Evolutionary conservation across 2,888 invertebrate species (phyloP).

Genomic region (Drosophila macrothrix): DNA sequence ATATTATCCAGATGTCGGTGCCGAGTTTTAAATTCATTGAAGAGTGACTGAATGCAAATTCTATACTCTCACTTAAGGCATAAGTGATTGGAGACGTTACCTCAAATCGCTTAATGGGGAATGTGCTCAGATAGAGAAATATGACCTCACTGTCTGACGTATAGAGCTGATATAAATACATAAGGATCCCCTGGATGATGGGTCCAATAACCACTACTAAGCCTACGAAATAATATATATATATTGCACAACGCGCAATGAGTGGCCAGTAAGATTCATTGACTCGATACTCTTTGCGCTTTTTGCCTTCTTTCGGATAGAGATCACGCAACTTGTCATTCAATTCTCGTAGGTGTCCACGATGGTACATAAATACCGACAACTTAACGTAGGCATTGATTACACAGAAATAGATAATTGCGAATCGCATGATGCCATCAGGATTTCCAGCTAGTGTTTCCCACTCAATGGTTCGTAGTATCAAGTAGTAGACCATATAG

Average conservation of each 20-base stretch:
- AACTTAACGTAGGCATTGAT: conserved; percentile 44
- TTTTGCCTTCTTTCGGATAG: conserved; percentile 23
- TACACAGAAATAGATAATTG: conserved; percentile 38
- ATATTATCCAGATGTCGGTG: conserved; percentile 51
- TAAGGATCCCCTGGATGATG: conserved; percentile 13
- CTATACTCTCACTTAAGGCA: conserved; percentile 11
- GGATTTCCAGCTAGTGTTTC: conserved; percentile 40
- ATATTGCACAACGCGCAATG: conserved; percentile 24
- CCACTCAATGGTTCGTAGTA: conserved; percentile 37
- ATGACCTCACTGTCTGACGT: neutral
- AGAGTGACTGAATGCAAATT: conserved; percentile 18
- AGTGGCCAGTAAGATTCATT: conserved; percentile 44
- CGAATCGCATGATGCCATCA: conserved; percentile 40
- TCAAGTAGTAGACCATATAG: conserved; percentile 28
- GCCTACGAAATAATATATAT: conserved; percentile 35
- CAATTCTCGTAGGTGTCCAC: conserved; percentile 12
- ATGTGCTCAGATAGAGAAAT: conserved; percentile 40
- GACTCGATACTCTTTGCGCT: conserved; percentile 28
- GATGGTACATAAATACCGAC: conserved; percentile 31
- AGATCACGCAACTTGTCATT: conserved; percentile 27
- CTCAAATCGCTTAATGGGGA: conserved; percentile 26
- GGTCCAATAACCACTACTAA: conserved; percentile 18
- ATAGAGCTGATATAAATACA: conserved; percentile 27
- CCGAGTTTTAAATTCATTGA: conserved; percentile 31
- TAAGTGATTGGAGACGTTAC: conserved; percentile 8